Evolutionary conservation across 2,888 invertebrate species (phyloP), one percentile per base, ranked within the genome.

Genomic region (Tortrix viridana): DNA sequence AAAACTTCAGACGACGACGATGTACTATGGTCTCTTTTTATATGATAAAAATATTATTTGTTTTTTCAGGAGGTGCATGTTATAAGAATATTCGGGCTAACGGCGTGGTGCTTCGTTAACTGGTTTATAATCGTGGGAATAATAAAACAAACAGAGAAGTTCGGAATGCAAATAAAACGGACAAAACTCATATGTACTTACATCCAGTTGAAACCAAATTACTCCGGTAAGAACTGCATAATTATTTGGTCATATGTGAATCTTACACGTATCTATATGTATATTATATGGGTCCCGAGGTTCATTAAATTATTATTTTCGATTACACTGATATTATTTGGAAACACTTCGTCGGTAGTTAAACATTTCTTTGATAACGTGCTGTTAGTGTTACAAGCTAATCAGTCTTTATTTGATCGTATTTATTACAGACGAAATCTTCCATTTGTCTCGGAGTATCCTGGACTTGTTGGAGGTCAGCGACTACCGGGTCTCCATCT

Each of bases 131-230:
- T 79, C 7, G 60, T 76, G 0, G 7, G 65, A 3, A n/a, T 75
- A 19, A 71, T 73, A 14, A 49, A 73, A 5, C 69, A 76, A 44
- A 69, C 71, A 2, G 84, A 85, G 50, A 70, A 84, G 65, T 77
- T 85, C 61, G 67, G 72, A 23, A 68, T 74, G 14, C 85, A 86
- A 69, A 73, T 86, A 41, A 74, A 84, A 57, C 80, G 82, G 59
- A 86, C 85, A 0, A 80, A 75, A 61, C 75, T 86, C 18, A 83
- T 88, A 58, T 88, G 88, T 59, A 77, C 79, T 2, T 86, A 81
- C 50, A 79, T 81, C 63, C 84, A 81, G 65, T 65, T 88, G 32
- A 84, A 60, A 52, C 49, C 61, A 4, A 43, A 50, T 9, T 41
- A 55, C 43, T n/a, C 53, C 23, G 55, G 67, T 65, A 58, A 61